Evolutionary conservation across 2,113 vertebrate species (phyloP).

Genomic region (Taxidea taxus): DNA sequence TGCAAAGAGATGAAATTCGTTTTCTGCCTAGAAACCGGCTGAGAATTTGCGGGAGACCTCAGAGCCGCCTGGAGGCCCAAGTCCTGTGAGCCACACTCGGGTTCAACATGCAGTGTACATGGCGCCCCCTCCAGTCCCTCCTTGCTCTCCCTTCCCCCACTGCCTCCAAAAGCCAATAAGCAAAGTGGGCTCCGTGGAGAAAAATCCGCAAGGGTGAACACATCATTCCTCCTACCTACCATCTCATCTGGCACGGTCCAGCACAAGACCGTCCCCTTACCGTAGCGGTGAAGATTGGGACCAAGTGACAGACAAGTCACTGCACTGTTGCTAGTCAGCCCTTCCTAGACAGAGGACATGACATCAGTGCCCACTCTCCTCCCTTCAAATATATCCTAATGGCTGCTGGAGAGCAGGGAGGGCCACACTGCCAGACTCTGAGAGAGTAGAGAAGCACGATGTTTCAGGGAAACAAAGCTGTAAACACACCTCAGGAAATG

Average conservation of each 20-base stretch:
- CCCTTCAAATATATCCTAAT: not conserved
- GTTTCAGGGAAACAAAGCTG: no score
- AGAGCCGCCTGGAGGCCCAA: not conserved
- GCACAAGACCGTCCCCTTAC: not conserved
- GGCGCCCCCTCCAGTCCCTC: fast-evolving
- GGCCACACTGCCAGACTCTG: not conserved
- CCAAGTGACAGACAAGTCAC: not conserved
- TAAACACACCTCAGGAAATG: not conserved
- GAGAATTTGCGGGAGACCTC: not conserved
- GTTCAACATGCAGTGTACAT: not conserved
- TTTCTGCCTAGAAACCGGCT: not conserved
- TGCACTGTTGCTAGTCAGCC: not conserved
- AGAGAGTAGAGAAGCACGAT: not conserved
- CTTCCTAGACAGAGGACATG: not conserved
- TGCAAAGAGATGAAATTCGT: not conserved
- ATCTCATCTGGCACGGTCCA: not conserved
- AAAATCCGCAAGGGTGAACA: no score
- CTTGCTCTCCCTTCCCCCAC: not conserved
- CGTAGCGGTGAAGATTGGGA: no score
- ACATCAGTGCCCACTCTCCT: fast-evolving
- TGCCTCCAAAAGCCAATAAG: not conserved
- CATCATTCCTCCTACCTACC: not conserved
- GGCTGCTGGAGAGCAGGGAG: not conserved
- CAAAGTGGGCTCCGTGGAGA: not conserved
- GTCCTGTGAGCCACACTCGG: not conserved